Evolutionary conservation across 53 echinoderm and acorn worm genomes (phyloP).

Genomic region (Pentamera pediparva): DNA sequence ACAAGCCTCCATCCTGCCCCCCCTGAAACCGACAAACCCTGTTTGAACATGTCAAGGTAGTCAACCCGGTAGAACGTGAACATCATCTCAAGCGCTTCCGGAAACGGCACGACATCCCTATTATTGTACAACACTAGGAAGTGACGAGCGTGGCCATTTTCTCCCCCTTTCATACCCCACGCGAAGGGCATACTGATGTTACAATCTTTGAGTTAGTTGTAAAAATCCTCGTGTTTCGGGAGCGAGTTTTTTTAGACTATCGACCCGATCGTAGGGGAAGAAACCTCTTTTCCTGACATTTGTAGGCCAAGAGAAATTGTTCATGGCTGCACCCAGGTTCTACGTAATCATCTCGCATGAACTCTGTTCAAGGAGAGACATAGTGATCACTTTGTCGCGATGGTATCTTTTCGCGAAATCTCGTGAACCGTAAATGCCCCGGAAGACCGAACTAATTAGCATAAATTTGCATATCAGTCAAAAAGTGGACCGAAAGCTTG

Average conservation of each 20-base stretch:
- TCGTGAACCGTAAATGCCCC: too few relatives aligned
- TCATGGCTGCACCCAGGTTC: too few relatives aligned
- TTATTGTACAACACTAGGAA: conserved; percentile 55
- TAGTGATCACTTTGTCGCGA: too few relatives aligned
- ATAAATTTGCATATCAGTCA: too few relatives aligned
- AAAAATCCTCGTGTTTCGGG: conserved; percentile 10
- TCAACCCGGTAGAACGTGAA: conserved; percentile 23
- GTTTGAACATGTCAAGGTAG: conserved; percentile 38
- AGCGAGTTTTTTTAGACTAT: conserved; percentile 13
- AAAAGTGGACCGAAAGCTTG: too few relatives aligned
- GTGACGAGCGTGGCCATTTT: conserved; percentile 30
- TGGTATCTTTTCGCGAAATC: too few relatives aligned
- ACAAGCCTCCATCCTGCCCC: too few relatives aligned
- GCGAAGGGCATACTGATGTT: conserved; percentile 24
- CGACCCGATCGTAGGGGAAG: conserved; percentile 13
- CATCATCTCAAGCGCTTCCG: conserved; percentile 56
- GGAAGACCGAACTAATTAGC: too few relatives aligned
- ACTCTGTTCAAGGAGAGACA: too few relatives aligned
- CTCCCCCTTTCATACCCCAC: conserved; percentile 32
- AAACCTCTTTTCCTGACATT: conserved; percentile 9
- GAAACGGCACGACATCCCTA: conserved; percentile 42
- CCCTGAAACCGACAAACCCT: conserved; percentile 23
- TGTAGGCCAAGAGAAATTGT: not conserved
- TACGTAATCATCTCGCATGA: too few relatives aligned
- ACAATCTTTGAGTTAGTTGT: not conserved